These are phyloP conservation scores for Epinephelus lanceolatus DNA, from an alignment of 2,113 vertebrate genomes.

Conservation along the genomic window DNA sequence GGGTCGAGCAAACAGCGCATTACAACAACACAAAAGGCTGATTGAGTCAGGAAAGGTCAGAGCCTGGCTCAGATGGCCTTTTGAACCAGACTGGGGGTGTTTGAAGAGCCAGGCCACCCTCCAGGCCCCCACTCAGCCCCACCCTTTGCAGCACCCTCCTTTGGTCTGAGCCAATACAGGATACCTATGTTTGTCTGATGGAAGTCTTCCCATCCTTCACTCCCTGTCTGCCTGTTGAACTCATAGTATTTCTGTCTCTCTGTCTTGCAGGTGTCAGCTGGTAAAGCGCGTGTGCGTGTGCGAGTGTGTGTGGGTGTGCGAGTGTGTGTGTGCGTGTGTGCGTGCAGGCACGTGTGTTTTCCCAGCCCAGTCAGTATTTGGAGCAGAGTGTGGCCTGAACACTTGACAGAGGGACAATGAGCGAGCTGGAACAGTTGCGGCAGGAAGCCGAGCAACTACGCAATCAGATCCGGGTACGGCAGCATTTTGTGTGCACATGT, in stretches of 20 bases:
- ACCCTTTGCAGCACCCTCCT: slow-evolving; percentile 35
- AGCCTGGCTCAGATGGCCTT: slow-evolving; percentile 74
- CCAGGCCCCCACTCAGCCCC: slow-evolving; percentile 51
- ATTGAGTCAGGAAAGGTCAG: slow-evolving; percentile 81
- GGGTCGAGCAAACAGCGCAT: slow-evolving; percentile 42
- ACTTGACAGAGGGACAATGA: slow-evolving; percentile 88
- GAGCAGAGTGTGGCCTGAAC: slow-evolving; percentile 70
- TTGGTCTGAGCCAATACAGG: slow-evolving; percentile 62
- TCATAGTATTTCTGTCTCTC: slow-evolving; percentile 58
- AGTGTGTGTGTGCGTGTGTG: neutral
- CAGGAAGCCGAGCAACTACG: slow-evolving; percentile 97
- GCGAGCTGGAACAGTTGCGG: slow-evolving; percentile 97
- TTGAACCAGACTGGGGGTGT: slow-evolving; percentile 78
- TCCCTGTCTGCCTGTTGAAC: slow-evolving; percentile 42
- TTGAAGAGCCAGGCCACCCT: slow-evolving; percentile 78
- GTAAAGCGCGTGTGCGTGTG: slow-evolving; percentile 25
- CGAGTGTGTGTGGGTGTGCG: neutral
- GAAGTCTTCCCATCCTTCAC: slow-evolving; percentile 49
- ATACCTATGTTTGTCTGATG: slow-evolving; percentile 67
- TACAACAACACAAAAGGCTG: slow-evolving; percentile 73
- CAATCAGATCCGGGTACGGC: slow-evolving; percentile 95
- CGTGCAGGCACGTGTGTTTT: slow-evolving; percentile 55
- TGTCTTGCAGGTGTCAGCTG: slow-evolving; percentile 80
- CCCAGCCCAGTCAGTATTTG: slow-evolving; percentile 57
- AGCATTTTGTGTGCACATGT: slow-evolving; percentile 24